Base-by-base conservation (phyloP, 2,888 invertebrate genomes). In the Pinctada fucata region DNA sequence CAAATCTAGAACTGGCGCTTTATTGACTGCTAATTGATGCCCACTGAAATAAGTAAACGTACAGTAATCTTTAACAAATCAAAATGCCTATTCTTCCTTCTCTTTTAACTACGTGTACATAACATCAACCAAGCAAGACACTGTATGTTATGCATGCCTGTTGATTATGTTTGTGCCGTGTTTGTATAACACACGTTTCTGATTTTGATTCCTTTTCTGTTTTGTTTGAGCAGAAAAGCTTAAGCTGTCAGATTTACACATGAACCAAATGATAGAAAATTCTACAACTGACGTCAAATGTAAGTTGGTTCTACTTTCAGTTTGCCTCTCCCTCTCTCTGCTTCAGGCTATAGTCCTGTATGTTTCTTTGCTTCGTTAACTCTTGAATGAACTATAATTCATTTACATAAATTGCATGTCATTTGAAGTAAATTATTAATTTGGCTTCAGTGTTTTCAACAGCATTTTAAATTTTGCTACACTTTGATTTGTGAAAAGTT, bases 241-340 rank as follows among this genome's bases (percentile, higher is more conserved):
- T 86, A 88, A 88, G 85, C 86, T 89, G 83, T 90, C 91, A 78
- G 91, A 91, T 87, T 84, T 88, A 66, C 89, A 91, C 85, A 90
- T 91, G 91, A 92, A 90, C 86, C 88, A 90, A 89, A 91, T 92
- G 91, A 89, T 91, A 88, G 91, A 91, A 85, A 90, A 88, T 82
- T 88, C 91, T 69, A 88, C 90, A 83, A 89, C 88, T 82, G 91
- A 91, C 83, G 87, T 91, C 80, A 90, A 88, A 86, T 83, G 91
- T 91, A 90, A 91, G 91, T 91, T 80, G 80, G 67, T 76, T 52
- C 49, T 63, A 49, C 58, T 69, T 64, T 58, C 68, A 58, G 58
- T 51, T 58, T 16, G 69, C 69, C 49, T 69, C 49, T 69, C 65
- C 48, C n/a, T 69, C 47, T 47, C 48, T 48, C 48, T 71, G 52